Conservation (phyloP, 2,797 vertebrate species). For the Eupleurogrammus muticus region DNA sequence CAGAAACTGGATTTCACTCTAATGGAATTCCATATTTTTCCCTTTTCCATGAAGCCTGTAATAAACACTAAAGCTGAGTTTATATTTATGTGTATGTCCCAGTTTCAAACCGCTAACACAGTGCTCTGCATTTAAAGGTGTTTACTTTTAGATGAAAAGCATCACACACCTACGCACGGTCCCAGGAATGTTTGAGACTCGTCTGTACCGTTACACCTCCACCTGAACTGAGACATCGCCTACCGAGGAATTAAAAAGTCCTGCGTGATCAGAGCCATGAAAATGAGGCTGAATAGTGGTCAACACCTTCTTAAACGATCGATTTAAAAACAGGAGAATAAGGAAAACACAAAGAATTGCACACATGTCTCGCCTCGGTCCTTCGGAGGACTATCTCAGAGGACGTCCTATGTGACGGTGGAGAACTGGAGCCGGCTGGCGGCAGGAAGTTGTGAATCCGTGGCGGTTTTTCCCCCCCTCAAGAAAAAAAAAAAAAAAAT, state of each 20-base stretch:
- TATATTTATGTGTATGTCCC: too few species aligned
- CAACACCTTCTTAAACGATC: conserved; percentile 78
- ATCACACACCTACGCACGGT: too few species aligned
- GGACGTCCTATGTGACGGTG: conserved; percentile 68
- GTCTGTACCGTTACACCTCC: conserved; percentile 17
- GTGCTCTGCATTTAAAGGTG: too few species aligned
- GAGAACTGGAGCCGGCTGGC: conserved; percentile 73
- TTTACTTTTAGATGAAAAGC: too few species aligned
- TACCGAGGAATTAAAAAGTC: background rate
- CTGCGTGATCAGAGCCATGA: conserved; percentile 65
- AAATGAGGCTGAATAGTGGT: conserved; percentile 82
- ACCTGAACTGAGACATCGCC: background rate
- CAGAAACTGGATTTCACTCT: too few species aligned
- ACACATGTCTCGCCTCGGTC: conserved; percentile 73
- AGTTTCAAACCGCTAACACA: too few species aligned
- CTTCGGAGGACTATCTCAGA: conserved; percentile 72
- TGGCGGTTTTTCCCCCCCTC: background rate
- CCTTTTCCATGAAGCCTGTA: too few species aligned
- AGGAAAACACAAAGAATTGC: conserved; percentile 63
- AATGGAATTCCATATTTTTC: too few species aligned
- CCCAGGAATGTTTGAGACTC: background rate
- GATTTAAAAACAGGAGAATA: conserved; percentile 40
- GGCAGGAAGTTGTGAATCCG: conserved; percentile 5
- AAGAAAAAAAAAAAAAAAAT: background rate
- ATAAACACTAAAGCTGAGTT: too few species aligned